Conservation (phyloP, 2,888 invertebrate genomes). For the Dermolepida albohirtum region DNA sequence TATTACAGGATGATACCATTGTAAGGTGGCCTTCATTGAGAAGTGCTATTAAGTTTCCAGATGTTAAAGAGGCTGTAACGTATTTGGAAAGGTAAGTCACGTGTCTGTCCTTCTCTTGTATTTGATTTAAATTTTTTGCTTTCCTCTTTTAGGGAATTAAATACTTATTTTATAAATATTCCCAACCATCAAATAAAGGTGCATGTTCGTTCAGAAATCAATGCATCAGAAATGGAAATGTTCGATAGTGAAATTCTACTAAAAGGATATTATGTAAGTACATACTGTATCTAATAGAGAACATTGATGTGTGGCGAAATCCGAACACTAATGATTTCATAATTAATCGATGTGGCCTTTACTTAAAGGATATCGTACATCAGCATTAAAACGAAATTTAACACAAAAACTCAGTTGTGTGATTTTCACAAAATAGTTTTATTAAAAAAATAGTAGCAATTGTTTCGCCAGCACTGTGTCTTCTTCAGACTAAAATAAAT, state of each 20-base stretch:
- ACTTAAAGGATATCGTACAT: too few relatives aligned
- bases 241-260: conserved; percentile 53
- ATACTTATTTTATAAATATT: conserved; percentile 49
- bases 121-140: conserved; percentile 46
- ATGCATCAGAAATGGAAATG: conserved; percentile 46
- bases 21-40: conserved; percentile 44
- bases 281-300: too few relatives aligned
- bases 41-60: conserved; percentile 38
- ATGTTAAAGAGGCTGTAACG: conserved; percentile 40
- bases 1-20: conserved; percentile 27
- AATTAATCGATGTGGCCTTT: too few relatives aligned
- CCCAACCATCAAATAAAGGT: conserved; percentile 54
- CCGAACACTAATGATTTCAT: too few relatives aligned
- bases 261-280: conserved; percentile 60
- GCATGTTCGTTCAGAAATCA: conserved; percentile 51
- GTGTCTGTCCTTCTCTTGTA: conserved; percentile 29
- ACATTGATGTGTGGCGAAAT: too few relatives aligned
- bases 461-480: too few relatives aligned
- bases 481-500: too few relatives aligned
- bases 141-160: conserved; percentile 50
- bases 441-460: too few relatives aligned
- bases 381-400: too few relatives aligned
- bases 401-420: too few relatives aligned
- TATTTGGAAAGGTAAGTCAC: conserved; percentile 49
- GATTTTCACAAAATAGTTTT: too few relatives aligned